Conservation (phyloP, 2,113 vertebrate genomes). For the Aramus guarauna region DNA sequence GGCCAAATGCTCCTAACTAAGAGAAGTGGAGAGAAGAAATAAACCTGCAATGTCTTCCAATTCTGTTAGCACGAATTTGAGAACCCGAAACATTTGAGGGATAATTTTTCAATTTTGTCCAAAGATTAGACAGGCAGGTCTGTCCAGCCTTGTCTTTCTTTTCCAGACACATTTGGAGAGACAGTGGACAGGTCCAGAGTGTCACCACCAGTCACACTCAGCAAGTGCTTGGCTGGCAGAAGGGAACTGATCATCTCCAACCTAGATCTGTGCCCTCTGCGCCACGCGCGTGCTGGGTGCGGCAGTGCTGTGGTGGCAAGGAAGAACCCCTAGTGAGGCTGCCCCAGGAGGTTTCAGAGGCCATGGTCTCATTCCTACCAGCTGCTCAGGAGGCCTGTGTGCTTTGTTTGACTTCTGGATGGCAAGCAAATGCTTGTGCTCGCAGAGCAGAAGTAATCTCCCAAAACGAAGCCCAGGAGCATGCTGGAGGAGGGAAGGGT, state of each 20-base stretch:
- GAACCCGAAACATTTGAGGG: neutral
- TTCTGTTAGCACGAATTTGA: neutral
- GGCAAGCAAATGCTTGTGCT: conserved; percentile 49
- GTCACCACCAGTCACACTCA: neutral
- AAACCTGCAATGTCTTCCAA: neutral
- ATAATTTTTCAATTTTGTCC: neutral
- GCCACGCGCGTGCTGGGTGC: neutral
- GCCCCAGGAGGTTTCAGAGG: neutral
- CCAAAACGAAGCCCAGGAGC: neutral
- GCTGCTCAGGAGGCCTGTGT: neutral
- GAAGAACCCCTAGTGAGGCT: neutral
- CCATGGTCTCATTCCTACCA: neutral
- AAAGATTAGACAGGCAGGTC: neutral
- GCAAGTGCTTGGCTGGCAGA: neutral
- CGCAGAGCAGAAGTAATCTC: conserved; percentile 15
- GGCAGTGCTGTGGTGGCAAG: neutral
- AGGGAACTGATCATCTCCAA: neutral
- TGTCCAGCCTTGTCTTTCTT: neutral
- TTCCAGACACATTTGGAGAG: neutral
- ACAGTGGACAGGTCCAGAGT: neutral
- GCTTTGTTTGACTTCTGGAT: conserved; percentile 53
- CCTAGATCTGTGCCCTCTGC: neutral
- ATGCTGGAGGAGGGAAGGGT: neutral
- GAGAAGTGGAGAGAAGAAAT: neutral
- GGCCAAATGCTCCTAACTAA: accelerated